phyloP scores from a whole-genome alignment of 2,888 invertebrate genomes.

The Drosophila cognata region DNA sequence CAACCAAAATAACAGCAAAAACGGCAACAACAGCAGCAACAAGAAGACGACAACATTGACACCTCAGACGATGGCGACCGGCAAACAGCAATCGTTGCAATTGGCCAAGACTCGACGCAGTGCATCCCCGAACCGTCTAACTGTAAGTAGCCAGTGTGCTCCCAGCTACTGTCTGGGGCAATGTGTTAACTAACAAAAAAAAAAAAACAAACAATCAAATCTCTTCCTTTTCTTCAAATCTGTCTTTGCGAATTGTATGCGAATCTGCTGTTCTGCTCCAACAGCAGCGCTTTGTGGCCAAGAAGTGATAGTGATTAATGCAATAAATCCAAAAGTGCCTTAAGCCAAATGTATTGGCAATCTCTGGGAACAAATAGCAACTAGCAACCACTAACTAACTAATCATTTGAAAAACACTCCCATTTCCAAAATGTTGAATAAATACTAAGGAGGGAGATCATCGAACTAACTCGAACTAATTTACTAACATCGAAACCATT shows the following conservation, averaged over 20 bases:
- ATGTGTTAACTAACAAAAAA: background rate
- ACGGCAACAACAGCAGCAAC: constrained; percentile 3
- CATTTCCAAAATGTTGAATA: constrained; percentile 16
- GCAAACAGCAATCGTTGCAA: constrained; percentile 4
- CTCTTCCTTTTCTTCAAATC: constrained; percentile 24
- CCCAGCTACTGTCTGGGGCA: constrained; percentile 2
- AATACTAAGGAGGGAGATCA: constrained; percentile 1
- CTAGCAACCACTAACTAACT: constrained; percentile 2
- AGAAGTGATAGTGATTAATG: constrained; percentile 48
- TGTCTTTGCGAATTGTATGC: constrained; percentile 6
- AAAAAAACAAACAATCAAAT: constrained; percentile 2
- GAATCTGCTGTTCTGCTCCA: constrained; percentile 1
- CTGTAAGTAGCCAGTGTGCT: constrained; percentile 37
- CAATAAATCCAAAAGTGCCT: constrained; percentile 58
- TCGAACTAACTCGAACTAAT: constrained; percentile 4
- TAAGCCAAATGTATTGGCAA: constrained; percentile 37
- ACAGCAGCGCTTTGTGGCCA: constrained; percentile 55
- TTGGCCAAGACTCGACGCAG: constrained; percentile 27
- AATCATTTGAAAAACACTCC: constrained; percentile 11
- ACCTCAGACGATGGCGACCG: background rate
- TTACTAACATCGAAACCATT: background rate
- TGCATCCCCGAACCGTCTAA: constrained; percentile 42
- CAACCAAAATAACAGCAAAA: constrained; percentile 1
- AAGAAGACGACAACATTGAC: constrained; percentile 8
- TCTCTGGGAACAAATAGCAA: constrained; percentile 31